Conservation (phyloP, 2,113 vertebrate species). For the Pipa parva region DNA sequence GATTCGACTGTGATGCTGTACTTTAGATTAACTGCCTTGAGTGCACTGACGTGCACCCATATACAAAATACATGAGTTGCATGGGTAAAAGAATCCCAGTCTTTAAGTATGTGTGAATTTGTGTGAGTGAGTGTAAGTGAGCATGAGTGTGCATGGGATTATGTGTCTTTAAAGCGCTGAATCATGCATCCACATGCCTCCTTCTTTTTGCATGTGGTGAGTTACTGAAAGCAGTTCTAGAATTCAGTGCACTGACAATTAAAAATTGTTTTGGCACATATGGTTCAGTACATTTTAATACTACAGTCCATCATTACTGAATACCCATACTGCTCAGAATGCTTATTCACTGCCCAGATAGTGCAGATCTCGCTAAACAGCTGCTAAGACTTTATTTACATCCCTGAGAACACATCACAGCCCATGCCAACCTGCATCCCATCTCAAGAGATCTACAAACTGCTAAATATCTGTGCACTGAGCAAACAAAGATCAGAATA, state of each 20-base stretch:
- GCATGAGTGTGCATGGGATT: too few species aligned
- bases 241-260: slow-evolving; percentile 46
- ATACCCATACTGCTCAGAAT: slow-evolving; percentile 32
- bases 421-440: slow-evolving; percentile 41
- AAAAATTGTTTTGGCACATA: too few species aligned
- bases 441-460: slow-evolving; percentile 20
- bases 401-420: slow-evolving; percentile 32
- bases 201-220: slow-evolving; percentile 38
- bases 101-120: too few species aligned
- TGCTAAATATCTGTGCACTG: slow-evolving; percentile 48
- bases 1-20: too few species aligned
- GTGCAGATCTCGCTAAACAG: slow-evolving; percentile 45
- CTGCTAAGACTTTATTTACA: slow-evolving; percentile 41
- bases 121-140: too few species aligned
- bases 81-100: too few species aligned
- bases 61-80: too few species aligned
- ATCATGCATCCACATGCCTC: neutral
- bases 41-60: too few species aligned
- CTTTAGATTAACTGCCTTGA: too few species aligned
- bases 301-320: slow-evolving; percentile 52
- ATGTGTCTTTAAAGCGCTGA: slow-evolving; percentile 31
- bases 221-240: slow-evolving; percentile 32
- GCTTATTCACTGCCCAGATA: slow-evolving; percentile 45
- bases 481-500: slow-evolving; percentile 38
- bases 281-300: slow-evolving; percentile 40